Evolutionary conservation across 1,140 invertebrate genomes (phyloP).

Genomic region (Trypoxylus dichotomus): DNA sequence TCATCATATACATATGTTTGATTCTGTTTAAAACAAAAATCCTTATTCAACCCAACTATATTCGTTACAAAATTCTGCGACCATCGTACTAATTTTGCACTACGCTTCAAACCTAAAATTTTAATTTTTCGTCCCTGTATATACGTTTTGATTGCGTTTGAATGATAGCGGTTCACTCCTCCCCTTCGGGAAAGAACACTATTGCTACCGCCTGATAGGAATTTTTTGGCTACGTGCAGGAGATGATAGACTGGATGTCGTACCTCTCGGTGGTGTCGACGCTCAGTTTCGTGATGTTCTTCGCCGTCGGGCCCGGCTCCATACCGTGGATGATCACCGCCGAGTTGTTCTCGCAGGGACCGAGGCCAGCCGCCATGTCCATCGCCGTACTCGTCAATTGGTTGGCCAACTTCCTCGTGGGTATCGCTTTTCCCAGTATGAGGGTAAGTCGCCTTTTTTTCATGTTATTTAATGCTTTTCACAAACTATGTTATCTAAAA

Average conservation of each 20-base stretch:
- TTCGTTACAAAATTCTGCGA: too few species aligned
- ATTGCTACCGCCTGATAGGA: conserved; percentile 76
- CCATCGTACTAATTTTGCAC: neutral
- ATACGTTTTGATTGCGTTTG: conserved; percentile 8
- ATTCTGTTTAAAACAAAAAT: too few species aligned
- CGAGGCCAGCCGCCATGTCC: conserved; percentile 52
- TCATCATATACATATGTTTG: too few species aligned
- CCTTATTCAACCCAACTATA: too few species aligned
- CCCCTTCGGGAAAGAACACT: conserved; percentile 62
- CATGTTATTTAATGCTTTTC: too few species aligned
- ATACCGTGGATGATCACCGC: conserved; percentile 98
- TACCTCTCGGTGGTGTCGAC: conserved; percentile 93
- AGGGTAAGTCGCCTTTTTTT: conserved; percentile 41
- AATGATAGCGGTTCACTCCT: conserved; percentile 50
- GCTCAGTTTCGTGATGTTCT: conserved; percentile 94
- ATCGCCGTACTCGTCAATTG: conserved; percentile 86
- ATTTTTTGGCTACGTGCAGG: conserved; percentile 94
- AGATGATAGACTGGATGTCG: conserved; percentile 97
- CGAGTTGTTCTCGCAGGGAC: conserved; percentile 96
- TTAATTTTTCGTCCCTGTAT: neutral
- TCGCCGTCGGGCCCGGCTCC: conserved; percentile 93
- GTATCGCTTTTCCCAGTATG: conserved; percentile 78
- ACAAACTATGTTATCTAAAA: too few species aligned
- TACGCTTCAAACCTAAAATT: neutral
- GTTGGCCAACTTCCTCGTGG: conserved; percentile 97